Percentiles rank a stretch among this genome's conserved stretches.
Evolutionary conservation across 1,140 invertebrate species (phyloP).

Genomic region (Diorhabda elongata): DNA sequence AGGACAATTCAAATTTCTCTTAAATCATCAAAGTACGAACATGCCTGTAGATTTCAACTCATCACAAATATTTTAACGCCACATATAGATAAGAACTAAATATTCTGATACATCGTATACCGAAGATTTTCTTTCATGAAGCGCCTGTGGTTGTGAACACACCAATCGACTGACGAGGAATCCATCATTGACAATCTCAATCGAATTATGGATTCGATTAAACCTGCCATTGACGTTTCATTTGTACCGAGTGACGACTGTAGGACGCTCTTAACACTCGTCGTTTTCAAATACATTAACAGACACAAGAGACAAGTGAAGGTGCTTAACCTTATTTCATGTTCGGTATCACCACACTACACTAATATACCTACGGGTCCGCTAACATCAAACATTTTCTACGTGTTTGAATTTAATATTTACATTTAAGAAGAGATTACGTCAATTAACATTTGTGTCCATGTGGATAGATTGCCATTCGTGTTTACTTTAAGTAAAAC

Average conservation of each 20-base stretch:
- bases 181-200: slow-evolving; percentile 14
- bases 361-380: not conserved
- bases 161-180: not conserved
- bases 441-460: no score
- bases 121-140: no score
- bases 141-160: not conserved
- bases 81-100: no score
- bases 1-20: no score
- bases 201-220: slow-evolving; percentile 25
- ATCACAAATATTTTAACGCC: no score
- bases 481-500: no score
- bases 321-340: slow-evolving; percentile 15
- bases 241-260: slow-evolving; percentile 15
- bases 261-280: slow-evolving; percentile 17
- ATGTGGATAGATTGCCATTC: no score
- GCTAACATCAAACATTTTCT: not conserved
- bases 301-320: slow-evolving; percentile 8
- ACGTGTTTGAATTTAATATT: slow-evolving; percentile 1
- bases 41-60: no score
- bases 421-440: not conserved
- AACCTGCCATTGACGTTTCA: slow-evolving; percentile 26
- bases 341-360: not conserved
- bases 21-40: no score
- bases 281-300: slow-evolving; percentile 21
- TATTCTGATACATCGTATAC: no score